phyloP scores from a whole-genome alignment of 2,888 invertebrate species.

The Heteromurus nitidus region DNA sequence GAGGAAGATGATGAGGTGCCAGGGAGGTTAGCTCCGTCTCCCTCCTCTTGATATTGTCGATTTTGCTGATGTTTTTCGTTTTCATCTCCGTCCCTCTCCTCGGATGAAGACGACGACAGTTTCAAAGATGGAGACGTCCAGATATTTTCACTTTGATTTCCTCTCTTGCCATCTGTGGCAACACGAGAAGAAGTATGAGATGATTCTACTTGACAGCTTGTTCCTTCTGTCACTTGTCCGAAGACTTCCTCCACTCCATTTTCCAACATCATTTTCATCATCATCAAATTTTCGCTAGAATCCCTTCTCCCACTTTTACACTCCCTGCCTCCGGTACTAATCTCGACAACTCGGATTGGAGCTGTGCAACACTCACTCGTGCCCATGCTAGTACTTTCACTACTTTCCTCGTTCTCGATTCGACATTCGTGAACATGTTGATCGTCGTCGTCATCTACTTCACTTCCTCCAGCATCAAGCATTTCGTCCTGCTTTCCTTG shows the following conservation, averaged over 20 bases:
- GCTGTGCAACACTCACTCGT: not conserved
- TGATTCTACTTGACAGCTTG: slow-evolving; percentile 47
- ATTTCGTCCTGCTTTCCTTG: slow-evolving; percentile 23
- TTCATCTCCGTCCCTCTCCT: slow-evolving; percentile 16
- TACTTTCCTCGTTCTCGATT: slow-evolving; percentile 20
- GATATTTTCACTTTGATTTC: slow-evolving; percentile 58
- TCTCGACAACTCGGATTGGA: slow-evolving; percentile 26
- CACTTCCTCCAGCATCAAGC: slow-evolving; percentile 12
- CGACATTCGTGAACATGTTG: not conserved
- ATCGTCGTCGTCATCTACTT: slow-evolving; percentile 19
- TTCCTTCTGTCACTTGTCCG: slow-evolving; percentile 16
- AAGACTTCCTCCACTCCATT: slow-evolving; percentile 30
- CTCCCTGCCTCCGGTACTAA: slow-evolving; percentile 17
- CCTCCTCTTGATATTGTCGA: slow-evolving; percentile 33
- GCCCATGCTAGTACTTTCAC: slow-evolving; percentile 1
- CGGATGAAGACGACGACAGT: slow-evolving; percentile 46
- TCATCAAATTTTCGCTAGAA: slow-evolving; percentile 28
- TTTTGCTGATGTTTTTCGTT: slow-evolving; percentile 29
- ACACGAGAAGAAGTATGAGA: slow-evolving; percentile 19
- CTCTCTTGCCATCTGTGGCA: slow-evolving; percentile 50
- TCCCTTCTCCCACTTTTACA: slow-evolving; percentile 3
- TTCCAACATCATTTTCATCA: slow-evolving; percentile 41
- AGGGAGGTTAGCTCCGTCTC: too few species aligned
- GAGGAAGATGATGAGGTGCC: not conserved
- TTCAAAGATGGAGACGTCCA: slow-evolving; percentile 49